These are phyloP conservation scores for Pitangus sulphuratus DNA, from an alignment of 2,797 vertebrate genomes.

Conservation along the genomic window DNA sequence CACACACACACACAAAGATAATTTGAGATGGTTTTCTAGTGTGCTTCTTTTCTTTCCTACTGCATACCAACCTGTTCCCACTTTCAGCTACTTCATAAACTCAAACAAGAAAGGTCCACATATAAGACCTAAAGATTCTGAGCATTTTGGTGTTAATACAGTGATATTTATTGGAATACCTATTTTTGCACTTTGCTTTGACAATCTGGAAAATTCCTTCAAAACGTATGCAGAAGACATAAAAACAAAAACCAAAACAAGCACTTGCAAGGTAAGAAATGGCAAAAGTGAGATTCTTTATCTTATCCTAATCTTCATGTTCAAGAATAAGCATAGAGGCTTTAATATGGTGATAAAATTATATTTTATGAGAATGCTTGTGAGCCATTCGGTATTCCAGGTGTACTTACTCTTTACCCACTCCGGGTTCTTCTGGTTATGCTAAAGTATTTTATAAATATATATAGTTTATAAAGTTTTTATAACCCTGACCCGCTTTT, in stretches of 20 bases:
- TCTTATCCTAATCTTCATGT: neutral
- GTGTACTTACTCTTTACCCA: neutral
- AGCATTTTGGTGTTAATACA: neutral
- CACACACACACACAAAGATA: neutral
- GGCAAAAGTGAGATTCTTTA: neutral
- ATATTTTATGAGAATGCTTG: neutral
- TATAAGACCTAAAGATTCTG: neutral
- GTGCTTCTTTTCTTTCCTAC: neutral
- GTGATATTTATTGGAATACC: neutral
- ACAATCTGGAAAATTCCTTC: neutral
- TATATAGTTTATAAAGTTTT: neutral
- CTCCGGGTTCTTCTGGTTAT: neutral
- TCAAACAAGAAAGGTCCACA: neutral
- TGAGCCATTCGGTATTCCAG: neutral
- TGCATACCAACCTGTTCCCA: neutral
- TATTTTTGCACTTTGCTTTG: neutral
- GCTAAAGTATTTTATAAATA: neutral
- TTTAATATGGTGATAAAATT: neutral
- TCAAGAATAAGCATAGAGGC: neutral
- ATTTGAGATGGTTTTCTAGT: neutral
- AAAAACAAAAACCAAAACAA: neutral
- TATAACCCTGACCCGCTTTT: neutral
- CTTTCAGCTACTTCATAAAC: neutral
- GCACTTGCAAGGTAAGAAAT: neutral
- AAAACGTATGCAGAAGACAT: neutral